phyloP scores from a whole-genome alignment of 2,888 invertebrate genomes.

The Rapana venosa region DNA sequence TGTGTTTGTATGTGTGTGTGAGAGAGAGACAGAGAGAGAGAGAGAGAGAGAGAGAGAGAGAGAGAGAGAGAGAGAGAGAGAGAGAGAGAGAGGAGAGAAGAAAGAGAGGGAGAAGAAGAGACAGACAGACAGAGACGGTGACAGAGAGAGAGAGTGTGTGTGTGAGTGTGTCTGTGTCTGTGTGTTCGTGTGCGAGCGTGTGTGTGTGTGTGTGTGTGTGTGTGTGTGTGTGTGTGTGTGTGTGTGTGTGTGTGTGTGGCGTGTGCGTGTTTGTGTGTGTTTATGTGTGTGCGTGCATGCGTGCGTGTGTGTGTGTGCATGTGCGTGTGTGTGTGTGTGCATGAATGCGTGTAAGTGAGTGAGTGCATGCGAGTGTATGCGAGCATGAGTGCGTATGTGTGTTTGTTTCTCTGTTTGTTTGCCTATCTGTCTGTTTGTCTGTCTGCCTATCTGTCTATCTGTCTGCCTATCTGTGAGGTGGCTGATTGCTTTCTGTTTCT shows the following conservation, averaged over 20 bases:
- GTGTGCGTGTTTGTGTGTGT: too few relatives aligned
- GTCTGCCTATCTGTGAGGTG: neutral
- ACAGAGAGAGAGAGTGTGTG: neutral
- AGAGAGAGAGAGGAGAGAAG: too few relatives aligned
- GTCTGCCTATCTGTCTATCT: neutral
- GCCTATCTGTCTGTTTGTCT: too few relatives aligned
- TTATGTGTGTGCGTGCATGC: too few relatives aligned
- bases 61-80: too few relatives aligned
- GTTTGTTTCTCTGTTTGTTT: neutral
- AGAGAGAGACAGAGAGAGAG: too few relatives aligned
- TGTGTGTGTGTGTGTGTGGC: too few relatives aligned
- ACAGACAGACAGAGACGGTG: too few relatives aligned
- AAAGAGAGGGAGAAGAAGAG: too few relatives aligned
- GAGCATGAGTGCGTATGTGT: neutral
- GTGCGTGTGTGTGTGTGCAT: neutral
- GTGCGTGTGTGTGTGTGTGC: neutral
- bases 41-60: too few relatives aligned
- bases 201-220: constrained; percentile 1
- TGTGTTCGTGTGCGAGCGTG: neutral
- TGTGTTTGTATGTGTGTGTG: too few relatives aligned
- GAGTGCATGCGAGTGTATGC: neutral
- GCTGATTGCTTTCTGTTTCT: too few relatives aligned
- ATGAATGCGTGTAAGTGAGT: neutral
- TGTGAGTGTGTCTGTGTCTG: neutral
- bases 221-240: neutral